Evolutionary conservation across 2,888 invertebrate species (phyloP).

Genomic region (Drosophila nigricruria): DNA sequence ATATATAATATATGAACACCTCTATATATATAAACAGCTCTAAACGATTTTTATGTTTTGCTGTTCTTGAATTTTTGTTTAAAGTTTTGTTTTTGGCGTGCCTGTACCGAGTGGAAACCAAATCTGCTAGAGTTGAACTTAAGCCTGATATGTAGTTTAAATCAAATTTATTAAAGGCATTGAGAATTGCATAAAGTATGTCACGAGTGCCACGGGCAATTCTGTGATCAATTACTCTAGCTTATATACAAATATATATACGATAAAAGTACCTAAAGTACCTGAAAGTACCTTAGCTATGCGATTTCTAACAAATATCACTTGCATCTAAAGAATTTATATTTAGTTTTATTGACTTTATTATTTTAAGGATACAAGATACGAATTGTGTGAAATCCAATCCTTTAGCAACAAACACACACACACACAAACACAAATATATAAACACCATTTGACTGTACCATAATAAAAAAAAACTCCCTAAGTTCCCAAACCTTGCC

Average conservation of each 20-base stretch:
- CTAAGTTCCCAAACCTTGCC: constrained; percentile 4
- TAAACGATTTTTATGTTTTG: constrained; percentile 29
- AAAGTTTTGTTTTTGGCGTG: constrained; percentile 85
- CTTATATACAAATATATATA: background rate
- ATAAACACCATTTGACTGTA: constrained; percentile 30
- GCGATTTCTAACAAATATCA: constrained; percentile 32
- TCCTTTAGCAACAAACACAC: constrained; percentile 32
- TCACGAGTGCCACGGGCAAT: constrained; percentile 68
- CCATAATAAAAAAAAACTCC: constrained; percentile 2
- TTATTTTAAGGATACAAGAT: constrained; percentile 20
- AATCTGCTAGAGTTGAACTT: constrained; percentile 86
- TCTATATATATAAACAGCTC: constrained; percentile 15
- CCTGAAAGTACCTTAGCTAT: constrained; percentile 58
- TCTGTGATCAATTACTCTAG: constrained; percentile 49
- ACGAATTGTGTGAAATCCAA: constrained; percentile 30
- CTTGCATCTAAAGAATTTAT: constrained; percentile 43
- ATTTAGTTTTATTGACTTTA: constrained; percentile 33
- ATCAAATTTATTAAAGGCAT: constrained; percentile 19
- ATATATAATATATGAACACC: background rate
- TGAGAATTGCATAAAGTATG: constrained; percentile 59
- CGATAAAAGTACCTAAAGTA: constrained; percentile 44
- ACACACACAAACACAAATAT: constrained; percentile 41
- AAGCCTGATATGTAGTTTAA: constrained; percentile 38
- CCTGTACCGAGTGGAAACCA: constrained; percentile 91
- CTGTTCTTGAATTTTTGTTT: constrained; percentile 32